Conservation (phyloP, 2,888 invertebrate genomes). For the Polydesmus complanatus region DNA sequence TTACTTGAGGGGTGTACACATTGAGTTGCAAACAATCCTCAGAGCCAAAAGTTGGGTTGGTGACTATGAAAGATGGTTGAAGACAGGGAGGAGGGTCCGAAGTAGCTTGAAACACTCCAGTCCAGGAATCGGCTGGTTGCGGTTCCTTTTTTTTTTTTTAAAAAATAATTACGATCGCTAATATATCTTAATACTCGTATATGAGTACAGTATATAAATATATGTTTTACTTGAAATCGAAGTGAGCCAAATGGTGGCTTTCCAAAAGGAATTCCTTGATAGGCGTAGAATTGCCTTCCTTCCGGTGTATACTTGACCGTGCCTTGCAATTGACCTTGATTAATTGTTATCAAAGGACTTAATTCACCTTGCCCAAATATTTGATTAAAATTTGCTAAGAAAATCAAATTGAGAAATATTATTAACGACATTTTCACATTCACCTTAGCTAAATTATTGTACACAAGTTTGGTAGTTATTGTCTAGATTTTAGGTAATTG, state of each 20-base stretch:
- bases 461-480: too few species aligned
- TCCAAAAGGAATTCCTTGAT: conserved; percentile 12
- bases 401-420: too few species aligned
- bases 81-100: conserved; percentile 6
- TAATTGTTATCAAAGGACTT: conserved; percentile 1
- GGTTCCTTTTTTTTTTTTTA: neutral
- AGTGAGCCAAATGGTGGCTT: conserved; percentile 7
- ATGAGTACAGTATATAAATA: too few species aligned
- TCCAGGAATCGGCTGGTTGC: conserved; percentile 6
- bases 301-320: conserved; percentile 1
- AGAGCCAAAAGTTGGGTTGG: neutral
- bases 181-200: too few species aligned
- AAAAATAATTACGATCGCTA: too few species aligned
- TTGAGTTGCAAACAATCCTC: conserved; percentile 13
- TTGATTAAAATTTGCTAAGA: too few species aligned
- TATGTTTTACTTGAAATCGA: conserved; percentile 8
- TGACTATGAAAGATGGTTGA: neutral
- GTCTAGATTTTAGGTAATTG: too few species aligned
- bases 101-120: conserved; percentile 3
- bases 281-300: conserved; percentile 5
- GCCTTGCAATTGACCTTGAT: conserved; percentile 1
- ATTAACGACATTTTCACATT: too few species aligned
- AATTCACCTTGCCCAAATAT: too few species aligned
- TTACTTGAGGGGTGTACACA: conserved; percentile 12
- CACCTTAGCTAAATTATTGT: too few species aligned